Evolutionary conservation across 2,888 invertebrate genomes (phyloP), one percentile per base, ranked within the genome.

Genomic region (Magallana nippona): DNA sequence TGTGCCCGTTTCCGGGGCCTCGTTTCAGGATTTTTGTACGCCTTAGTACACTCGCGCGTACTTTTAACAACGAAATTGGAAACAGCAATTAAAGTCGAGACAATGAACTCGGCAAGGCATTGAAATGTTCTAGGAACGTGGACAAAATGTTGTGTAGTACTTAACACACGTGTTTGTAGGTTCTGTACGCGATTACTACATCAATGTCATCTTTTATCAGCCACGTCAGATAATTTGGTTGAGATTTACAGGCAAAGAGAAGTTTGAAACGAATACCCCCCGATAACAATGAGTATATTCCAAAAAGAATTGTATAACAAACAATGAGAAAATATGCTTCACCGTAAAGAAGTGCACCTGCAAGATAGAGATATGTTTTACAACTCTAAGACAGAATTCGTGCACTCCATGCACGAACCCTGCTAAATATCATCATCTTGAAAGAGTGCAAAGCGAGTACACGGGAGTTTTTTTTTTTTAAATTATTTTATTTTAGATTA

Each of bases 391-490:
- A 1, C 19, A 71, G 15, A 71, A 71, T 71, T 2, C 32, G 32
- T 71, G 71, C 27, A 71, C 71, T 71, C 15, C 32, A 27, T 71
- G 27, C 71, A 71, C 32, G 71, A 27, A 27, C 5, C 5, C 19
- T 71, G 71, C 32, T 71, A 27, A 71, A 71, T 71, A 3, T 13
- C 32, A 22, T 32, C 71, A 71, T 71, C 71, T 71, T 71, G 1
- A 71, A 71, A 71, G 71, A 71, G 71, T 71, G 27, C 71, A 27
- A 27, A 5, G 71, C 27, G 32, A 71, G 13, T 71, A 71, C 15
- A 44, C 44, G 44, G 5, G 17, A n/a, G 60, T 58, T 17, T 60
- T 60, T n/a, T 1, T 58, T 17, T 60, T 60, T n/a, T 1, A n/a
- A 60, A 60, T n/a, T 10, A 60, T 60, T 60, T n/a, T n/a, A 60